Percentiles rank a stretch among this genome's conserved stretches.
These are phyloP conservation scores for Euphonia xanthogaster DNA, from an alignment of 2,797 vertebrate species.

Conservation along the genomic window DNA sequence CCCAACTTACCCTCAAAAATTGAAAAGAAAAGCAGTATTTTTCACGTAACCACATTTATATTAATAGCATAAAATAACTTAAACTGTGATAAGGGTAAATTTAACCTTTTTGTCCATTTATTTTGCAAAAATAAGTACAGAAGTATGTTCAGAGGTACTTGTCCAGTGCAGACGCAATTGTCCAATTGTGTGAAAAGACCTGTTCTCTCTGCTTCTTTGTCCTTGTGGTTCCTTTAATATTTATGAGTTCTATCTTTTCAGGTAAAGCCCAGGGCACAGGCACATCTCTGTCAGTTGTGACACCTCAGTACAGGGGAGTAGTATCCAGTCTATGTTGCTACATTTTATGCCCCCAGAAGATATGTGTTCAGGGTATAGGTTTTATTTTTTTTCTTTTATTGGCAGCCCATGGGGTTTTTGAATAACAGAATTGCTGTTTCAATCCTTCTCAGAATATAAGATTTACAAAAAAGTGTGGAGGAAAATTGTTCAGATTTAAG, in stretches of 20 bases:
- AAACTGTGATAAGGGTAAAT: not conserved
- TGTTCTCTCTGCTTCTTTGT: not conserved
- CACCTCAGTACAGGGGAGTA: not conserved
- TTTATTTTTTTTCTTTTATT: not conserved
- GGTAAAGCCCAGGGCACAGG: not conserved
- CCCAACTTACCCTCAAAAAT: not conserved
- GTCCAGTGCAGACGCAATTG: not conserved
- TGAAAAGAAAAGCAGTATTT: not conserved
- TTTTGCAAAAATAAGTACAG: not conserved
- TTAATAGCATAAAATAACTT: not conserved
- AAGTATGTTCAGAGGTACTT: not conserved
- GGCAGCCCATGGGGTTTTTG: fast-evolving
- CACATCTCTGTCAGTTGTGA: not conserved
- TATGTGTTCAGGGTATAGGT: fast-evolving
- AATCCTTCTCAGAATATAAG: not conserved
- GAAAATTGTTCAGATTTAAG: not conserved
- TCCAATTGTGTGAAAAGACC: not conserved
- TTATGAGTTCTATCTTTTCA: not conserved
- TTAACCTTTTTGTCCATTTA: not conserved
- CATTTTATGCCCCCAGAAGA: not conserved
- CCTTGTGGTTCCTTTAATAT: not conserved
- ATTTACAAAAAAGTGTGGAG: not conserved
- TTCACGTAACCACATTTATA: not conserved
- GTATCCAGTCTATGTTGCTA: not conserved
- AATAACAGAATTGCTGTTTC: not conserved